Evolutionary conservation across 2,113 vertebrate genomes (phyloP).

Genomic region (Gyps fulvus): DNA sequence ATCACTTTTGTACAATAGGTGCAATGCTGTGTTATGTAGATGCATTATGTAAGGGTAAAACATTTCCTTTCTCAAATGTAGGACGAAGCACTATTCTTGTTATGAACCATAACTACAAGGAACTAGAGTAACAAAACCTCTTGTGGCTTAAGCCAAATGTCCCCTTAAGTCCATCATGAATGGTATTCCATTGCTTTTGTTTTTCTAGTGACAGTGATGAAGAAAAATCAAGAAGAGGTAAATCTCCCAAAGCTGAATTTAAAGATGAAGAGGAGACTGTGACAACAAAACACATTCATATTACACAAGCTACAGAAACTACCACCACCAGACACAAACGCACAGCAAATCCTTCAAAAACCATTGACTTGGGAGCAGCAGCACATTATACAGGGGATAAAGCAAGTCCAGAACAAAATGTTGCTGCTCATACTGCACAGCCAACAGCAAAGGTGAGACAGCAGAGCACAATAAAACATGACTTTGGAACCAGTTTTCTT

Average conservation of each 20-base stretch:
- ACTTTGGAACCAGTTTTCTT: neutral
- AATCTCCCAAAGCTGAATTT: conserved; percentile 85
- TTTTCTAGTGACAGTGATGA: conserved; percentile 88
- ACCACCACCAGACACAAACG: conserved; percentile 89
- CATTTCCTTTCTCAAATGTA: neutral
- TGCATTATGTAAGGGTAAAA: neutral
- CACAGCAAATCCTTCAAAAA: conserved; percentile 89
- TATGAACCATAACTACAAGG: neutral
- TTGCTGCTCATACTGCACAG: conserved; percentile 63
- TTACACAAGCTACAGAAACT: conserved; percentile 92
- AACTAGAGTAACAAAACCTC: neutral
- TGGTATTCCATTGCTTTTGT: conserved; percentile 58
- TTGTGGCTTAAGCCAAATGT: neutral
- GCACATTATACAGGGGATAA: conserved; percentile 91
- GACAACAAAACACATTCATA: conserved; percentile 90
- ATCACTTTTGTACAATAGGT: neutral
- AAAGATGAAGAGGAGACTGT: conserved; percentile 96
- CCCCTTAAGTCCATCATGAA: neutral
- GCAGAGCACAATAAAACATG: neutral
- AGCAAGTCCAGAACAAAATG: conserved; percentile 76
- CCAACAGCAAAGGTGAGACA: conserved; percentile 78
- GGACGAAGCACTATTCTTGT: neutral
- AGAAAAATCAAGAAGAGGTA: conserved; percentile 82
- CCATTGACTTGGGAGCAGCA: conserved; percentile 94
- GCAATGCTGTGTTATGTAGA: neutral